Evolutionary conservation across 2,113 vertebrate species (phyloP), one percentile per base, ranked within the genome.

Genomic region (Corydoras maculifer): DNA sequence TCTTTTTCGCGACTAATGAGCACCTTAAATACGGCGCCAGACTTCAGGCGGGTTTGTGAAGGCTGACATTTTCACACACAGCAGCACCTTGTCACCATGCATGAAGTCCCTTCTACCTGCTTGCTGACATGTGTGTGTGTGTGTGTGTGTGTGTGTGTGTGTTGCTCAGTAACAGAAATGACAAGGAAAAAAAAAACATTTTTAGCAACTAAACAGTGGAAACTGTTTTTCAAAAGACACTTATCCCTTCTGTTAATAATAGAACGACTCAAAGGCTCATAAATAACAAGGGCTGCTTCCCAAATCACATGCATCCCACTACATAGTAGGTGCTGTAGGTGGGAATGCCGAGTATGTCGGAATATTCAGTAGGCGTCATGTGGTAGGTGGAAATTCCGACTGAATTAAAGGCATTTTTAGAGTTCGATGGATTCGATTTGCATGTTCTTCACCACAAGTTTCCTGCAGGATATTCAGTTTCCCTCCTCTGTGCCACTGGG

Each of bases 1-100:
- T 86, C 86, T 89, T 89, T 84, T 25, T 25, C 18, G 84, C 85
- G 81, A 84, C 87, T 90, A 91, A 90, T 88, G 86, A 89, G 87
- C 84, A 83, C 87, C 84, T 88, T 88, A 88, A 89, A 91, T 84
- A 89, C 71, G 74, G 85, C 76, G 82, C 81, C 83, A 87, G 87
- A 87, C 86, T 84, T 81, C 78, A 83, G 84, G 84, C 82, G 80
- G 75, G 77, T 72, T 77, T 74, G 84, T 78, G 83, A 87, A 85
- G 81, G 82, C 79, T 88, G 87, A 88, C 88, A 88, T 90, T 88
- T 88, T 84, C 87, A 86, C 87, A 89, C 85, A 85, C 80, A 75
- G 82, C 85, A 81, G 81, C 86, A 88, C 88, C 88, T 87, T 89
- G 87, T 87, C 88, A 87, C 81, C 78, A 85, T 67, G 62, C 84